These are phyloP conservation scores for Mnemiopsis leidyi DNA, from an alignment of 37 sponge, comb jelly and placozoan genomes.

Conservation along the genomic window DNA sequence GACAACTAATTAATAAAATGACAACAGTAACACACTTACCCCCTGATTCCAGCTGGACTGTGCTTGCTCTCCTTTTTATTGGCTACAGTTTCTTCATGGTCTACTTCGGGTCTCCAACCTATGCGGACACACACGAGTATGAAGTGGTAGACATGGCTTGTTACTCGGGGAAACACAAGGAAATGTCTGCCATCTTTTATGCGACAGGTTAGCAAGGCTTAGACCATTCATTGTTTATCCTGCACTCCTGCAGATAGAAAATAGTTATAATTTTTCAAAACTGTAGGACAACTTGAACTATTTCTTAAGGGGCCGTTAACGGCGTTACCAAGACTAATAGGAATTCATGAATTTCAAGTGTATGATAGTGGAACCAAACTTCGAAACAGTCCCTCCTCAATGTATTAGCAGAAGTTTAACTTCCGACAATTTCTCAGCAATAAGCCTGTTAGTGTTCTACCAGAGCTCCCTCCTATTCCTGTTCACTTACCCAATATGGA, in stretches of 20 bases:
- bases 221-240: too few relatives aligned
- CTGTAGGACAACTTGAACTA: too few relatives aligned
- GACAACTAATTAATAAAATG: too few relatives aligned
- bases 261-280: too few relatives aligned
- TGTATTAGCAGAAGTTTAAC: background rate
- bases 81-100: slow-evolving; percentile 53
- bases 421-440: background rate
- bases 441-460: slow-evolving; percentile 7
- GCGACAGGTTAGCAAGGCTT: background rate
- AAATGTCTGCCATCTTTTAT: slow-evolving; percentile 33
- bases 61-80: slow-evolving; percentile 1
- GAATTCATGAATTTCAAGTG: too few relatives aligned
- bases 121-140: background rate
- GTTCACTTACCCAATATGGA: slow-evolving; percentile 53
- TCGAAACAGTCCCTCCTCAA: too few relatives aligned
- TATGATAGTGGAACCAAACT: too few relatives aligned
- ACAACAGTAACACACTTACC: too few relatives aligned
- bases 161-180: slow-evolving; percentile 61
- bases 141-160: background rate
- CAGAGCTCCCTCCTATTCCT: slow-evolving; percentile 55
- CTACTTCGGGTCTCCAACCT: slow-evolving; percentile 45
- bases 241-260: too few relatives aligned
- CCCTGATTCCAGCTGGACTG: slow-evolving; percentile 45
- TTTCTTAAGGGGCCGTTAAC: too few relatives aligned
- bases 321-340: too few relatives aligned